Percentiles rank a stretch among this genome's conserved stretches.
Conservation (phyloP, 2,113 vertebrate genomes). For the Erythrocebus patas region DNA sequence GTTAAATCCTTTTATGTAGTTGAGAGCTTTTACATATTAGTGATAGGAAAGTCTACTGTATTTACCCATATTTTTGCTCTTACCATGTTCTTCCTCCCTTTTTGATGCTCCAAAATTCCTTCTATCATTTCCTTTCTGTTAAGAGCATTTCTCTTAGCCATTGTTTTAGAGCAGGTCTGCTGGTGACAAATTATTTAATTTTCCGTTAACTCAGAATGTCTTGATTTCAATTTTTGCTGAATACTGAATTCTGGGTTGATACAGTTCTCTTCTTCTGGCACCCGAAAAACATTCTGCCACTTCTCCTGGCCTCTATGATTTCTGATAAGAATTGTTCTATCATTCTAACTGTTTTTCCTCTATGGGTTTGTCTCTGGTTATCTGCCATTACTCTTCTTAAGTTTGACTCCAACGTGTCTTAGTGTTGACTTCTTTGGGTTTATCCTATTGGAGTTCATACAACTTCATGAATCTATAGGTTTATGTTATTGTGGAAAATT, state of each 20-base stretch:
- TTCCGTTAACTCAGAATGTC: neutral
- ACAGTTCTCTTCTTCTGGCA: neutral
- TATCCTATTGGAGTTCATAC: neutral
- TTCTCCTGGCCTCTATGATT: neutral
- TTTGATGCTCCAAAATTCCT: neutral
- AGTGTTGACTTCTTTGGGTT: neutral
- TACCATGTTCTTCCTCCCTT: neutral
- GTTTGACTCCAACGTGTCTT: neutral
- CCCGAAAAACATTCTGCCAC: neutral
- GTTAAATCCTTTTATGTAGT: neutral
- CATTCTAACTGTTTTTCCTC: neutral
- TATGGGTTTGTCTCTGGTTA: neutral
- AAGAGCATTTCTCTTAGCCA: neutral
- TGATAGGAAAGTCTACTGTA: neutral
- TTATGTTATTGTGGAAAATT: neutral
- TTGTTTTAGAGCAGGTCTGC: neutral
- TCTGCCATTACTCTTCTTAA: neutral
- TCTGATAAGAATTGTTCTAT: neutral
- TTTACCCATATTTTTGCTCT: neutral
- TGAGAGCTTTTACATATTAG: neutral
- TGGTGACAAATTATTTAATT: neutral
- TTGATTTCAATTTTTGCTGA: neutral
- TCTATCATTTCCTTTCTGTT: neutral
- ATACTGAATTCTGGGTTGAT: neutral
- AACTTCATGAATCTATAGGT: neutral